Conservation (phyloP, 2,113 vertebrate species). For the Spilogale gracilis region DNA sequence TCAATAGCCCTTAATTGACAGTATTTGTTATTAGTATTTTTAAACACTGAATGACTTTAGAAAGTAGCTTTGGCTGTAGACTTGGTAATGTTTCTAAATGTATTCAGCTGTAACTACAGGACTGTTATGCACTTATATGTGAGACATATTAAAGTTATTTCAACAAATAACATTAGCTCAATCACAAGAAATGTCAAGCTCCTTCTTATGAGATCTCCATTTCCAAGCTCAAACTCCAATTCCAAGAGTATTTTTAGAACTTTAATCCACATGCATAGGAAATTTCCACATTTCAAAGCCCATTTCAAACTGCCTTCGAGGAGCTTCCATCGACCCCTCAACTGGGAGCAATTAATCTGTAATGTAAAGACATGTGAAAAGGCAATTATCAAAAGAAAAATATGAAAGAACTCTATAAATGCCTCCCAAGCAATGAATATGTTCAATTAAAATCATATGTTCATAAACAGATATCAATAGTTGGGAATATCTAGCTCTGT, state of each 20-base stretch:
- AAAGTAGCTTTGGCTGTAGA: neutral
- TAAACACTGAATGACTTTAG: neutral
- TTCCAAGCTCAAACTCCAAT: neutral
- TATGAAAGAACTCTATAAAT: constrained; percentile 9
- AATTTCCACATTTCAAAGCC: neutral
- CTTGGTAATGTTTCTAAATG: neutral
- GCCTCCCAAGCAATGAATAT: neutral
- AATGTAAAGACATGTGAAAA: neutral
- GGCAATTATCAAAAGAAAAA: neutral
- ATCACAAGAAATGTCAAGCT: neutral
- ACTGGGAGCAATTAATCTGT: neutral
- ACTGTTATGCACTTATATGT: neutral
- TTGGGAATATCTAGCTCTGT: neutral
- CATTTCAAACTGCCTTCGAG: neutral
- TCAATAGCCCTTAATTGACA: neutral
- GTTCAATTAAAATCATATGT: neutral
- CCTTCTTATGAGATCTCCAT: neutral
- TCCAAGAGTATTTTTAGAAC: neutral
- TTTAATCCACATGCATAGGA: neutral
- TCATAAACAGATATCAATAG: neutral
- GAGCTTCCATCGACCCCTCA: neutral
- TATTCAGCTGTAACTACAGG: neutral
- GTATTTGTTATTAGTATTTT: neutral
- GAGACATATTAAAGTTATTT: neutral
- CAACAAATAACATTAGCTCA: neutral